Evolutionary conservation across 1,140 invertebrate genomes (phyloP), one percentile per base, ranked within the genome.

Genomic region (Panagrolaimus sp.): DNA sequence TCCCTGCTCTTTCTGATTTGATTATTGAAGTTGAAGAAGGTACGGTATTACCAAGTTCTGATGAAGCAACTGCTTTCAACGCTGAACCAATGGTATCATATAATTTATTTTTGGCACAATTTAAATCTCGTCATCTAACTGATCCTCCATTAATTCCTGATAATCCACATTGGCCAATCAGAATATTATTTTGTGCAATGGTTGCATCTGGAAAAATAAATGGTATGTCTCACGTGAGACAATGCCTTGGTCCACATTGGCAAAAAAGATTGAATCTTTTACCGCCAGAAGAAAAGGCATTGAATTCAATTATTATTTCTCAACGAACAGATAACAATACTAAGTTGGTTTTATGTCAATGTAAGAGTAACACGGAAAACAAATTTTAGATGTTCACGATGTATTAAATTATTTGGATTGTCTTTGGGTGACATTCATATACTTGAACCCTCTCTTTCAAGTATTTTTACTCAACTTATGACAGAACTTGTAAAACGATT

Each of bases 201-300:
- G 28, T 58, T 28, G 52, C 52, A 21, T 21, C 28, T 28, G 52
- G n/a, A 12, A 58, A 58, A n/a, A 28, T 58, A 21, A 58, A 58
- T 28, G 17, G 4, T n/a, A 21, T 58, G 15, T 4, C 1, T 4
- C 10, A 12, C 0, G 4, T 58, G 10, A 21, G 17, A 28, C 10
- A n/a, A 10, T 12, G 21, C 5, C 21, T 58, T 14, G 52, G 52
- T 24, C 12, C 12, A 6, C 10, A 21, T 17, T 58, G 52, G 52
- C 52, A 58, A 28, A 58, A 58, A 28, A 21, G 52, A 21, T 58
- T 58, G 21, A 58, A 58, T 21, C 28, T 58, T 21, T 21, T 21
- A 0, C 10, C 17, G 10, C 1, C 52, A 0, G 52, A 58, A 21
- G 32, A 38, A 38, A 38, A 38, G 7, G 32, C 2, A 4, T 38